These are phyloP conservation scores for Yoshiicerus persimilis DNA, from an alignment of 1,140 invertebrate genomes.

Conservation along the genomic window DNA sequence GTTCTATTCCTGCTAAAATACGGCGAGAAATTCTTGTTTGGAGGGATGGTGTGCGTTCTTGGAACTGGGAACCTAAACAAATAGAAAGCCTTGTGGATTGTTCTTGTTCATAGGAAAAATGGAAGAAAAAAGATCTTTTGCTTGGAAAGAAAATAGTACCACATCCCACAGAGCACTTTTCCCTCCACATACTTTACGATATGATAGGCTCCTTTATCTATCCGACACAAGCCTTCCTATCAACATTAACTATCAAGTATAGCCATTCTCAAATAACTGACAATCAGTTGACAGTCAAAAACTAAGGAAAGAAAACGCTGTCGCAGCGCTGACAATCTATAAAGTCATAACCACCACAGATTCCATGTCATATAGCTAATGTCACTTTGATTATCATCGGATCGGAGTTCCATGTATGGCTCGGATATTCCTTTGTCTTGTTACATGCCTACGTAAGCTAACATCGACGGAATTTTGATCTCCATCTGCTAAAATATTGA, in stretches of 20 bases:
- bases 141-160: not conserved
- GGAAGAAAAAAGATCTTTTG: not conserved
- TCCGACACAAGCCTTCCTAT: constrained; percentile 6
- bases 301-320: not conserved
- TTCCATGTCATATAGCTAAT: not conserved
- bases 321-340: not conserved
- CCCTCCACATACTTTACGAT: not conserved
- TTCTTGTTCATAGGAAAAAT: not conserved
- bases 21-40: not conserved
- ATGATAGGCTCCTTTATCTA: constrained; percentile 14
- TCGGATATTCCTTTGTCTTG: not conserved
- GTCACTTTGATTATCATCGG: not conserved
- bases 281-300: constrained; percentile 16
- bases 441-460: not conserved
- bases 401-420: not conserved
- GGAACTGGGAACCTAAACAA: not conserved
- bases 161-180: constrained; percentile 12
- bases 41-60: not conserved
- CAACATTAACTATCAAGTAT: constrained; percentile 8
- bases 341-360: not conserved
- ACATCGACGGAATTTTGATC: not conserved
- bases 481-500: not conserved
- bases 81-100: not conserved
- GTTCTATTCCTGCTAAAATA: too few species aligned
- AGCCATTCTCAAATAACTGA: constrained; percentile 17